Base-by-base conservation (phyloP, 1,140 invertebrate species). In the Saccostrea echinata region DNA sequence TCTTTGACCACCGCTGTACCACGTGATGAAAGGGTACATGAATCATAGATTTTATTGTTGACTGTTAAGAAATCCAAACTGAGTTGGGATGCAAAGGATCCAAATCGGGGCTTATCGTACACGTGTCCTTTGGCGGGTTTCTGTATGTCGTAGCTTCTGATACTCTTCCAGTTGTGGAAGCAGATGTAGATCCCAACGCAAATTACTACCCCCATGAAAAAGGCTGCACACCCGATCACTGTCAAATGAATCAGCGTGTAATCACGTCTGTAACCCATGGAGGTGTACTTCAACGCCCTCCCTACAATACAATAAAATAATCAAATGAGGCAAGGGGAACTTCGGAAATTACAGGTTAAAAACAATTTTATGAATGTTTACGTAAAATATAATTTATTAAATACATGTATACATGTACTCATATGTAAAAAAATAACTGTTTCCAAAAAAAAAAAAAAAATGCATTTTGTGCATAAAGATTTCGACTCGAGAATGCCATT, bases 121-220 rank as follows among this genome's bases (percentile, higher is more conserved):
- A 87, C 55, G 87, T 85, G 61, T 68, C 86, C 82, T 30, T 82
- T 87, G 55, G 76, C 13, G 55, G 89, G 76, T 35, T 86, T 87
- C 57, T 86, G 88, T 71, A 86, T 80, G 53, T 87, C 88, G 53
- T 68, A 86, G 84, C 87, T 86, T 68, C 85, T 84, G n/a, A 81
- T 76, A 64, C 76, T 89, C 51, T 84, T 88, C 57, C 57, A 88
- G 80, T 86, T 89, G 71, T 92, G 88, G 30, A 90, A 80, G 81
- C 91, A 92, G 43, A 92, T 43, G 84, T 89, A 90, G 21, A 92
- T 80, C 0, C 90, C 91, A 3, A 93, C 87, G 13, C 85, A 90
- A 9, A 90, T 35, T 33, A 92, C 83, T 8, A 90, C 90, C n/a
- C 92, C 92, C 43, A 93, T 85, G 27, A 91, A 30, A 85, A 93